Base-by-base conservation (phyloP, 2,113 vertebrate genomes). In the Crotalus viridis region DNA sequence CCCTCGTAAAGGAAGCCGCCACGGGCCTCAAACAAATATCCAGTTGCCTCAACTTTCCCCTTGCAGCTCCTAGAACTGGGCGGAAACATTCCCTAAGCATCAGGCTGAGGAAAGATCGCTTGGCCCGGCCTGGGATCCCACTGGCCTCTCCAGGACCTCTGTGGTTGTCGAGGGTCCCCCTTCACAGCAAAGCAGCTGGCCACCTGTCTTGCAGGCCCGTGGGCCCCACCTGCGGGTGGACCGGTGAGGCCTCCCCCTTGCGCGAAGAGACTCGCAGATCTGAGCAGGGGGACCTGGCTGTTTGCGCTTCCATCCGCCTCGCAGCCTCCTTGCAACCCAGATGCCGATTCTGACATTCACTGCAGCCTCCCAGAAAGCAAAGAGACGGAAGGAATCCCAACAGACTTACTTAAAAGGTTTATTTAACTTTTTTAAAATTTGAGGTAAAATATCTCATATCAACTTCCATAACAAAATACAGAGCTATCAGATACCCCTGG, bases 401-500 rank as follows among this genome's bases (percentile, higher is more conserved):
- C 13, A 46, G 28, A 61, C 91, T 95, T 96, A 97, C 88, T 96
- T 96, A 96, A 97, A 97, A 97, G 97, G 95, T 97, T 97, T 97
- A 97, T 97, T 97, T 96, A 97, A 98, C 96, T 94, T 97, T 91
- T 48, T 90, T 52, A n/a, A 55, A 97, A 98, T 97, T 97, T 96
- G 97, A 98, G 98, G 97, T 98, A 98, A 98, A 98, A 98, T 97
- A 97, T 96, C 94, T 94, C 92, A 95, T 98, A 96, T 97, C 96
- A 96, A 97, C 97, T 98, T 97, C 97, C 97, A 97, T 98, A 97
- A 97, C 98, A 98, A 98, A 98, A 98, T 97, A 98, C 97, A 98
- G 97, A 98, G 97, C 97, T 98, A 97, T 97, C 97, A 97, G 97
- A 98, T 97, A 98, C 97, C 97, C 97, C 97, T 97, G 97, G 97